Evolutionary conservation across 2,113 vertebrate genomes (phyloP).

Genomic region (Nycticryphes semicollaris): DNA sequence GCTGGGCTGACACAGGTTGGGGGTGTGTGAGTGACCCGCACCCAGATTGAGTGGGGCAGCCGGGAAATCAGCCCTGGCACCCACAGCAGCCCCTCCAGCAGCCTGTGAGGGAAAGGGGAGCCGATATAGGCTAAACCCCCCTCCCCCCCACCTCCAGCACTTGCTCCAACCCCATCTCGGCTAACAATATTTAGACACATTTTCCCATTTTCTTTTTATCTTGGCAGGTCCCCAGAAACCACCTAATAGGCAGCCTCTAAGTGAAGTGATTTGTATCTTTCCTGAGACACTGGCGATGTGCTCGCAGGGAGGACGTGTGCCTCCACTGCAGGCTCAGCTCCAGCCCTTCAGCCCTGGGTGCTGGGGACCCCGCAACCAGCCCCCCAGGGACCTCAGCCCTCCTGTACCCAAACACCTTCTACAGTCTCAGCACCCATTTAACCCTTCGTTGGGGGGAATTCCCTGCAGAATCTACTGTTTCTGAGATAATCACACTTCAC

Average conservation of each 20-base stretch:
- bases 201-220: background rate
- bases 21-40: background rate
- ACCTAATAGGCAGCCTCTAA: background rate
- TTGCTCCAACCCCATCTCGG: background rate
- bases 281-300: background rate
- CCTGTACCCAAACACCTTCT: background rate
- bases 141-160: background rate
- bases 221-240: conserved; percentile 24
- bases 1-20: rapidly evolving
- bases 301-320: rapidly evolving
- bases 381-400: background rate
- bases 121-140: background rate
- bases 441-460: background rate
- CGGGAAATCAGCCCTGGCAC: background rate
- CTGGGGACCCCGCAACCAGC: background rate
- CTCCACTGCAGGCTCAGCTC: background rate
- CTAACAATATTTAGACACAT: background rate
- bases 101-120: background rate
- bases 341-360: background rate
- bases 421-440: background rate
- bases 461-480: background rate
- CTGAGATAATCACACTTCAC: background rate
- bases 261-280: background rate
- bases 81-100: background rate
- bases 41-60: background rate